Percentiles rank a stretch among this genome's conserved stretches.
phyloP scores from a whole-genome alignment of 2,888 invertebrate species.

The Amblyjoppa fuscipennis region DNA sequence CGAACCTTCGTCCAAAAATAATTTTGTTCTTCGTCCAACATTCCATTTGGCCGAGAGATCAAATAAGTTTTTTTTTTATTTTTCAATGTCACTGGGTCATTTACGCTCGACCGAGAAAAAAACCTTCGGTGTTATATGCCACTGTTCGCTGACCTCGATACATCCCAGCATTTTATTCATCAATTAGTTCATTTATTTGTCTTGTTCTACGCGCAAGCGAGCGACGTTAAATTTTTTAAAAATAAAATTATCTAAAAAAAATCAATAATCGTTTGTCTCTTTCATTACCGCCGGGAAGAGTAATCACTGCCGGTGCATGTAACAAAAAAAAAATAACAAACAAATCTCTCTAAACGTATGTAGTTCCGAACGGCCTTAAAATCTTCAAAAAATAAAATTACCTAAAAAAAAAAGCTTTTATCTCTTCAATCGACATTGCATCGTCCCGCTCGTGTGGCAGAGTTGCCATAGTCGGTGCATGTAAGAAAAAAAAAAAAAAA shows the following conservation, averaged over 20 bases:
- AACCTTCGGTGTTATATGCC: background rate
- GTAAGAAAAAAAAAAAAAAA: constrained; percentile 4
- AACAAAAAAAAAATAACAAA: constrained; percentile 1
- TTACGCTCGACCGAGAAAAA: too few species aligned
- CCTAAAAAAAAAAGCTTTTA: background rate
- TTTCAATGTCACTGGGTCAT: too few species aligned
- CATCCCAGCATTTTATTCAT: background rate
- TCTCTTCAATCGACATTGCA: background rate
- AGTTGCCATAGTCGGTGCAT: background rate
- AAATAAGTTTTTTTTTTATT: too few species aligned
- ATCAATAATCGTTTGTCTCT: too few species aligned
- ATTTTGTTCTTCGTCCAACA: background rate
- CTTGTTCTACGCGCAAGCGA: background rate
- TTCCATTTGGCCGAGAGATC: too few species aligned
- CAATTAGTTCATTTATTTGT: background rate
- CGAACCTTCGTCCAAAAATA: background rate
- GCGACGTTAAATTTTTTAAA: background rate
- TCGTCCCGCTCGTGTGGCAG: background rate
- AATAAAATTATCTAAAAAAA: background rate
- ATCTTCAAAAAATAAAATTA: background rate
- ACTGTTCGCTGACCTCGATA: background rate
- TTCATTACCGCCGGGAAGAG: background rate
- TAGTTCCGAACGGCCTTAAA: background rate
- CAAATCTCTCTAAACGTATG: constrained; percentile 6
- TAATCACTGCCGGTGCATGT: background rate